A percentile compares a stretch with the other conserved stretches of the same genome.
Evolutionary conservation across 2,797 vertebrate genomes (phyloP).

Genomic region (Pachyuromys duprasi): DNA sequence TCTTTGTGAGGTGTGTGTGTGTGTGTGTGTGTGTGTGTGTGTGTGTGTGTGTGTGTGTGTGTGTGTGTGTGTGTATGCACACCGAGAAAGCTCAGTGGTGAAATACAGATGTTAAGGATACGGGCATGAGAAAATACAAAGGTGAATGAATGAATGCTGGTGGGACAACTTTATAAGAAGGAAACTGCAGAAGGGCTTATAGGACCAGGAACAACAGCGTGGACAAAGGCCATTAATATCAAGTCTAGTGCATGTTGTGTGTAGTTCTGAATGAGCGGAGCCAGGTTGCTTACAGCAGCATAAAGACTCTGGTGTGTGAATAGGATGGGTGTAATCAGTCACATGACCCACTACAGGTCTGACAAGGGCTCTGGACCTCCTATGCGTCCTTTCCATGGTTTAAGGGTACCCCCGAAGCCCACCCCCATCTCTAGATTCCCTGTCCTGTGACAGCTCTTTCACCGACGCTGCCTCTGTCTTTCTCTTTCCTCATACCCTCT

Average conservation of each 20-base stretch:
- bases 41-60: not conserved
- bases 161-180: not conserved
- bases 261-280: not conserved
- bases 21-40: not conserved
- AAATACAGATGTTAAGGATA: not conserved
- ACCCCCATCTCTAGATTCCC: not conserved
- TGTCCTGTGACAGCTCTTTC: not conserved
- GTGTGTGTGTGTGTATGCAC: not conserved
- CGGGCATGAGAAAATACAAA: too few relatives aligned
- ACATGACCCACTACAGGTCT: not conserved
- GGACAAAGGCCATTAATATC: not conserved
- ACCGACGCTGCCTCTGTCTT: not conserved
- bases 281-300: not conserved
- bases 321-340: not conserved
- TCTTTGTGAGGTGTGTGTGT: not conserved
- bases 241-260: accelerated
- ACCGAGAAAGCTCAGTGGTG: not conserved
- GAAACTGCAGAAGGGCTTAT: not conserved
- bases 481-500: not conserved
- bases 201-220: not conserved
- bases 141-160: not conserved
- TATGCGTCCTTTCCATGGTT: not conserved
- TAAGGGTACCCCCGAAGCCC: not conserved
- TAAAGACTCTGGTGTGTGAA: not conserved
- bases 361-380: not conserved